Base-by-base conservation (phyloP, 1,140 invertebrate genomes). In the Sycobia sp. region DNA sequence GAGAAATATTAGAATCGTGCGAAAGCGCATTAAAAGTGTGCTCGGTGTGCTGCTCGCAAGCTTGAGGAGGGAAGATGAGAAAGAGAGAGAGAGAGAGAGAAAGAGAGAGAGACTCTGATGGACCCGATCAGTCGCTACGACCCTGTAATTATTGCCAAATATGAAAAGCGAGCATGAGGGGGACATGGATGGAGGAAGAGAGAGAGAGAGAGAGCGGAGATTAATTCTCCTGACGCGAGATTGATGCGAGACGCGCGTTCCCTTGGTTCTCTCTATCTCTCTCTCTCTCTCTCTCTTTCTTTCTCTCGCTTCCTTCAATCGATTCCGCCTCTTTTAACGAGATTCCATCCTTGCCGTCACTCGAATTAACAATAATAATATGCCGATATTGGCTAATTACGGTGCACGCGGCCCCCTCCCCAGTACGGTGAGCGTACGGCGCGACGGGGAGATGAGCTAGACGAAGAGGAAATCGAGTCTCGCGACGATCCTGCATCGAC, bases 1-100 rank as follows among this genome's bases (percentile, higher is more conserved):
- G 69, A 73, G 76, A 77, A 78, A 78, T 77, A 77, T 78, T 78
- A 77, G 75, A 77, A 76, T 77, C 76, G 76, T 78, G 76, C 76
- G 76, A 78, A 78, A 78, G 71, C 67, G 70, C 75, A 76, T 78
- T 75, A 77, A 77, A 70, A 47, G 25, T 39, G 16, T n/a, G 51
- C 11, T 39, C 11, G n/a, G 0, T 32, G 16, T n/a, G 29, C 8
- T 11, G 34, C 18, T 32, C 16, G 49, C 29, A 18, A 32, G 16
- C 13, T 9, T 5, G 49, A 16, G 32, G 32, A 3, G 18, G 5
- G 49, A n/a, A 34, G 23, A 29, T 22, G 50, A 29, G 46, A n/a
- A 14, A 14, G 25, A 27, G 3, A 5, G 43, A 9, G 20, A 11
- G 20, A 3, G 14, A 16, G 25, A 13, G 9, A 8, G 29, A 10